Conservation (phyloP, 2,888 invertebrate species). For the Drosophila stalkeri region DNA sequence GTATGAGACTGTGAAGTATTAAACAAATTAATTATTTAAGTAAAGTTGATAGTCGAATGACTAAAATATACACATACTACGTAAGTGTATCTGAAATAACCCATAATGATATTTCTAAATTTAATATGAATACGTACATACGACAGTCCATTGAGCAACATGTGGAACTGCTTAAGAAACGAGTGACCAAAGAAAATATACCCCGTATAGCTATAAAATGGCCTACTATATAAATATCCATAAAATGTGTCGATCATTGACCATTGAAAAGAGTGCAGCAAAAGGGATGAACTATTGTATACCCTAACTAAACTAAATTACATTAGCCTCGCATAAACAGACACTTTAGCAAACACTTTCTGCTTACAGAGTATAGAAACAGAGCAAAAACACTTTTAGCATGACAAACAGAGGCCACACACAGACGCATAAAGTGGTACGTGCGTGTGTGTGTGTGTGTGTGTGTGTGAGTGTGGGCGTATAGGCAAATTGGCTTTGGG, state of each 20-base stretch:
- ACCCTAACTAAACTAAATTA: background rate
- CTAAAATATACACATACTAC: background rate
- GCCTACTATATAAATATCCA: no score
- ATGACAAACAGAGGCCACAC: conserved; percentile 41
- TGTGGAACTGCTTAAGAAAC: background rate
- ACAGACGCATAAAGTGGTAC: conserved; percentile 12
- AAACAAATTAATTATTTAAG: background rate
- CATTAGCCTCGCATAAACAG: background rate
- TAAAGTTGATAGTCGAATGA: background rate
- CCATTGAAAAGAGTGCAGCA: background rate
- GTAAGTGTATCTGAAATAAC: background rate
- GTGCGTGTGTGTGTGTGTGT: conserved; percentile 19
- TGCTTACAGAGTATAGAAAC: conserved; percentile 21
- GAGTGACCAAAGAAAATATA: background rate
- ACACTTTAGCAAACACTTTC: background rate
- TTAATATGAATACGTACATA: background rate
- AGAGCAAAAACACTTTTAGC: conserved; percentile 31
- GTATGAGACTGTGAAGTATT: no score
- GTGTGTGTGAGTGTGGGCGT: conserved; percentile 42
- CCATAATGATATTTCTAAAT: background rate
- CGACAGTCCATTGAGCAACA: background rate
- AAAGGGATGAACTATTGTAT: background rate
- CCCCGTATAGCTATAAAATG: background rate
- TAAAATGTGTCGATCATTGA: no score
- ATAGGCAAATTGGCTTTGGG: background rate